Evolutionary conservation across 2,113 vertebrate species (phyloP).

Genomic region (Festucalex cinctus): DNA sequence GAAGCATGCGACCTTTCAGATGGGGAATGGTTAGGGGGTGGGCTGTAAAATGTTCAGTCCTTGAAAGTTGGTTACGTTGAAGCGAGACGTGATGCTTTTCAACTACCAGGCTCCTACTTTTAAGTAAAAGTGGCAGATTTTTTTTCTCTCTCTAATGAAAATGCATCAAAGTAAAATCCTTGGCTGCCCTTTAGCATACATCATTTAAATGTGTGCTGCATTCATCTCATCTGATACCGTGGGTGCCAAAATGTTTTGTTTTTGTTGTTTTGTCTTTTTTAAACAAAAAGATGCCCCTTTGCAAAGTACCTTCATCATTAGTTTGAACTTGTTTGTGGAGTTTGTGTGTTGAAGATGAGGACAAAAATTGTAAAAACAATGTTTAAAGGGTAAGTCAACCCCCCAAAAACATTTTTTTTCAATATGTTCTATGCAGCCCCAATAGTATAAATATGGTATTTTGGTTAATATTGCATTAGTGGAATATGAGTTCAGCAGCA

Average conservation of each 20-base stretch:
- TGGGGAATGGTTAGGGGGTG: not conserved
- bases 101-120: not conserved
- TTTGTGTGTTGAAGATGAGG: not conserved
- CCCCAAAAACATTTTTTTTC: too few relatives aligned
- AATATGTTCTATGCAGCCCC: too few relatives aligned
- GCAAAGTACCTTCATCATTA: not conserved
- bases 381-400: not conserved
- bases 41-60: not conserved
- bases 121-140: not conserved
- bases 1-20: not conserved
- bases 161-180: not conserved
- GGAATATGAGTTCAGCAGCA: too few relatives aligned
- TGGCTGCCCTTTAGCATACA: not conserved
- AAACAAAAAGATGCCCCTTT: too few relatives aligned
- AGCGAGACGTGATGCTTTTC: not conserved
- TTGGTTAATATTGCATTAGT: too few relatives aligned
- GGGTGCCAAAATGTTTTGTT: not conserved
- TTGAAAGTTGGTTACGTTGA: not conserved
- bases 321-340: not conserved
- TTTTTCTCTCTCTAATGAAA: not conserved
- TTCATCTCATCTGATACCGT: not conserved
- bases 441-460: too few relatives aligned
- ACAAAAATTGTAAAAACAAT: not conserved
- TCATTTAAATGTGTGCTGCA: not conserved
- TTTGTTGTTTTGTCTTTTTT: too few relatives aligned